Base-by-base conservation (phyloP, 1,140 invertebrate genomes). In the Cataglyphis hispanica region DNA sequence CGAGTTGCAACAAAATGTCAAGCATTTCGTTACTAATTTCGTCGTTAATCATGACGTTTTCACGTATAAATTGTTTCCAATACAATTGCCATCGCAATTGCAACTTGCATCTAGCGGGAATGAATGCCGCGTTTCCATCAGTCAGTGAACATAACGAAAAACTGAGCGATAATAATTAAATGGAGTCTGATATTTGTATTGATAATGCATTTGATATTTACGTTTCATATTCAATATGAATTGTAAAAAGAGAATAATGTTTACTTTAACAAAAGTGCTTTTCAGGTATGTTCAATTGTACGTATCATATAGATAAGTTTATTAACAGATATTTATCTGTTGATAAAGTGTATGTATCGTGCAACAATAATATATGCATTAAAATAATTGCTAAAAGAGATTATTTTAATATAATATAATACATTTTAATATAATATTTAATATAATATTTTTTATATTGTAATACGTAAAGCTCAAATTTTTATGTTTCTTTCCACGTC, bases 151-250 rank as follows among this genome's bases (percentile, higher is more conserved):
- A 7, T 69, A 27, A 80, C 43, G 77, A 60, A 81, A 83, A 83
- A 72, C 70, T n/a, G 66, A 22, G n/a, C 67, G 22, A 74, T 46
- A 60, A 27, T 60, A 81, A 81, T 81, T 74, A 83, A 72, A 83
- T 74, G 67, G 67, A 72, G 78, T 27, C 67, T 31, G 40, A 56
- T 80, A 34, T 80, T 69, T 69, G 22, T 34, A 16, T 34, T 80
- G 77, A 22, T n/a, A 37, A 80, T 69, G 31, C 64, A 69, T 40
- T 46, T 69, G 22, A 56, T 80, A 69, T 80, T 80, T 80, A 80
- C 64, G 13, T 69, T 80, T 80, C 46, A 56, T 69, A 22, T 69
- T 69, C 34, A 56, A 50, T 13, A 56, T 13, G 19, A 69, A n/a
- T 80, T 7, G 34, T 27, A 31, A 69, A 53, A 53, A 69, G 75